A percentile compares a stretch with the other conserved stretches of the same genome.
phyloP scores from a whole-genome alignment of 2,113 vertebrate genomes.

The Erythrocebus patas region DNA sequence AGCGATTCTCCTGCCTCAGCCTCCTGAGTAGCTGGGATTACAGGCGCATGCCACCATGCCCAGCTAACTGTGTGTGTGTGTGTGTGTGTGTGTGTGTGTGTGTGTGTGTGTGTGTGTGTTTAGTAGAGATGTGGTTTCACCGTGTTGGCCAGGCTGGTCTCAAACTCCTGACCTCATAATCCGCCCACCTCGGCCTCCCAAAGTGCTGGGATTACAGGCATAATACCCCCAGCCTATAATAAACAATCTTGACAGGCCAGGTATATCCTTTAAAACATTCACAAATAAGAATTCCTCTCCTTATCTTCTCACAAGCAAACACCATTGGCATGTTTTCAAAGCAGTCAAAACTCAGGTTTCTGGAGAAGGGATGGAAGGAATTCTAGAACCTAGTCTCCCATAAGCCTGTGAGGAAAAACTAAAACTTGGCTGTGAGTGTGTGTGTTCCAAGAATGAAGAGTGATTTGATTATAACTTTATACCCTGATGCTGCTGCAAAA shows the following conservation, averaged over 20 bases:
- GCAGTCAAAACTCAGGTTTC: background rate
- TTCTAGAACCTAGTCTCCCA: background rate
- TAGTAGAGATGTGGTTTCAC: background rate
- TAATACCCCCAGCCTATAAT: no score
- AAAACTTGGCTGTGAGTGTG: background rate
- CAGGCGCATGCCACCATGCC: background rate
- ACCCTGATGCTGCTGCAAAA: background rate
- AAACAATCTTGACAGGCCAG: background rate
- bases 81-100: no score
- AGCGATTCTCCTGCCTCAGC: background rate
- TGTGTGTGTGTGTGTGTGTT: no score
- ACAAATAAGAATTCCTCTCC: background rate
- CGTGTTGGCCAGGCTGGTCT: background rate
- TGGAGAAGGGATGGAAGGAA: background rate
- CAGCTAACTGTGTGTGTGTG: no score
- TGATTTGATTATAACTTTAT: background rate
- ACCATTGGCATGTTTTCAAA: background rate
- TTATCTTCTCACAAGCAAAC: constrained; percentile 7
- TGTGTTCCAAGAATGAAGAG: background rate
- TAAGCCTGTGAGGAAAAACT: constrained; percentile 7
- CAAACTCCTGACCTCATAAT: background rate
- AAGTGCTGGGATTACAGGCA: background rate
- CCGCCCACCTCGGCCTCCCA: background rate
- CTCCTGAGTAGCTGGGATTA: background rate
- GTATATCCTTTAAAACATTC: background rate